Conservation (phyloP, 2,888 invertebrate species). For the Oscheius onirici region DNA sequence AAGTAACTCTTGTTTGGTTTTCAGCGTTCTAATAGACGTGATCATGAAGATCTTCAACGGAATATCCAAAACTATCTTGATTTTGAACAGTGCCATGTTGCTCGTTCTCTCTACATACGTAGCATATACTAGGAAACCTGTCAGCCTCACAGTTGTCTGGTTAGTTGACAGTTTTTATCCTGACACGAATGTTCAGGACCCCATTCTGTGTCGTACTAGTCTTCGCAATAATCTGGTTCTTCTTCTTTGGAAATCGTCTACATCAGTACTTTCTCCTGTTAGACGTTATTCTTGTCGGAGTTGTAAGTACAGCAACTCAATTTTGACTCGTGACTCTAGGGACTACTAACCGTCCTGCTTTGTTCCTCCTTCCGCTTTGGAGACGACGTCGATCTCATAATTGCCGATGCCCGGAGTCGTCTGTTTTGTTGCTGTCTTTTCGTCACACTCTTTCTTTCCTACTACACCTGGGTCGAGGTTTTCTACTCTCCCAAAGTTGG, state of each 20-base stretch:
- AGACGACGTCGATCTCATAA: background rate
- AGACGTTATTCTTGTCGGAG: background rate
- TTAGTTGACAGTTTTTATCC: background rate
- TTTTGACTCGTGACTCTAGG: background rate
- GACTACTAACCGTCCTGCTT: background rate
- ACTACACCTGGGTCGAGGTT: constrained; percentile 2
- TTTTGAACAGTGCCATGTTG: background rate
- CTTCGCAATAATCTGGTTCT: constrained; percentile 5
- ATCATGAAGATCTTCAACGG: constrained; percentile 11
- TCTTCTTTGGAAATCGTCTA: constrained; percentile 14
- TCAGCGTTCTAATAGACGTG: background rate
- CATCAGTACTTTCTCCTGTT: constrained; percentile 1
- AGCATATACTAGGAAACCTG: background rate
- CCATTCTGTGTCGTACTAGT: background rate
- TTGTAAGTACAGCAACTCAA: background rate
- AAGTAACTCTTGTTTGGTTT: no score
- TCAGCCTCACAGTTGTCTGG: background rate
- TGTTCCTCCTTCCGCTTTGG: constrained; percentile 7
- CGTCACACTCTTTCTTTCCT: background rate
- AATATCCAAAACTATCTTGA: background rate
- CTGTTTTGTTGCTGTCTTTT: background rate
- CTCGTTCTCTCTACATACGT: background rate
- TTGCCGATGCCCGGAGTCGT: constrained; percentile 9
- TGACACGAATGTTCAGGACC: background rate
- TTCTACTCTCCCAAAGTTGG: background rate